A percentile compares a stretch with the other conserved stretches of the same genome.
Evolutionary conservation across 2,113 vertebrate species (phyloP).

Genomic region (Scatophagus argus): DNA sequence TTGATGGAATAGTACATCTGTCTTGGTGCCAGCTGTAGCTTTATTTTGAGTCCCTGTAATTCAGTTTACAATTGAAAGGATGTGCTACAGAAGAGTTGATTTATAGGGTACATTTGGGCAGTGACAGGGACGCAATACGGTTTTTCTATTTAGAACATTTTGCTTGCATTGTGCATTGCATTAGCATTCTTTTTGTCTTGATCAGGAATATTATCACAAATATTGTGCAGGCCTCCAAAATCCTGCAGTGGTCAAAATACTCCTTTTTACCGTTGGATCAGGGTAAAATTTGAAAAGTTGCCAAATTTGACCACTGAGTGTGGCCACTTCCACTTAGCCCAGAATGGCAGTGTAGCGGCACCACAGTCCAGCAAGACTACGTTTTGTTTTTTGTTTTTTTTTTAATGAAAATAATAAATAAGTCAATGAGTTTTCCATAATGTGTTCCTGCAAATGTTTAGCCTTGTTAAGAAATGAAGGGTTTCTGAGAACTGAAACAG

Average conservation of each 20-base stretch:
- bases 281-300: too few relatives aligned
- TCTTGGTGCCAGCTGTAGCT: not conserved
- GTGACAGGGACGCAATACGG: not conserved
- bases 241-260: not conserved
- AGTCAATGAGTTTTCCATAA: too few relatives aligned
- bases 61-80: not conserved
- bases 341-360: too few relatives aligned
- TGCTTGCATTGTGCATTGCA: not conserved
- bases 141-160: not conserved
- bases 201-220: slow-evolving; percentile 17
- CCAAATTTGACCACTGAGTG: too few relatives aligned
- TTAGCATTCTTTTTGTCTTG: not conserved
- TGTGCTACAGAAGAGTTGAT: not conserved
- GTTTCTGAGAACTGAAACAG: too few relatives aligned
- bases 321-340: too few relatives aligned
- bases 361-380: too few relatives aligned
- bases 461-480: too few relatives aligned
- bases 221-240: not conserved
- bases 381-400: too few relatives aligned
- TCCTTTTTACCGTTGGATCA: too few relatives aligned
- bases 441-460: too few relatives aligned
- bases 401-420: too few relatives aligned
- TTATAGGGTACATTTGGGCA: not conserved
- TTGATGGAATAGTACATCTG: not conserved
- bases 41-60: not conserved